Evolutionary conservation across 2,797 vertebrate genomes (phyloP).

Genomic region (Sebastes paucispinis): DNA sequence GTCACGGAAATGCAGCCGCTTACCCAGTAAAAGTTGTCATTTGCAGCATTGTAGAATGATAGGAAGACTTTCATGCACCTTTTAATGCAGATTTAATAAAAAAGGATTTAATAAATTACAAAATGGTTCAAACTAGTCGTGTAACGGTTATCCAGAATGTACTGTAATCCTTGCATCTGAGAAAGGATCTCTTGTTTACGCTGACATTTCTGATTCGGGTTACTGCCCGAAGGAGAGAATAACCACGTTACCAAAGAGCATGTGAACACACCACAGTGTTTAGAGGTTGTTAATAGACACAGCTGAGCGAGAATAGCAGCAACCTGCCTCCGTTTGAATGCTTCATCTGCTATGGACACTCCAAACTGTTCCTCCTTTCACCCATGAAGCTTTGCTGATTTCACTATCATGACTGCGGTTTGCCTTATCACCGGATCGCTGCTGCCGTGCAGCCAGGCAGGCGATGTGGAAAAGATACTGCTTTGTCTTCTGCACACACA

Average conservation of each 20-base stretch:
- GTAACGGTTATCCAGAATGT: not conserved
- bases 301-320: not conserved
- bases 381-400: constrained; percentile 28
- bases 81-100: not conserved
- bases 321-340: constrained; percentile 5
- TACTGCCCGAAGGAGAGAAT: not conserved
- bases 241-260: not conserved
- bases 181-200: not conserved
- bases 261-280: not conserved
- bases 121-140: not conserved
- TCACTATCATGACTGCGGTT: constrained; percentile 1
- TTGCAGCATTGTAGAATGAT: no score
- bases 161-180: not conserved
- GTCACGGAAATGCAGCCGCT: no score
- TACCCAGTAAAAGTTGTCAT: no score
- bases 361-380: not conserved
- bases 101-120: no score
- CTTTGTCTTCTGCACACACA: constrained; percentile 7
- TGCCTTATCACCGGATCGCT: constrained; percentile 25
- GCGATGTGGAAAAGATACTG: not conserved
- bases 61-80: no score
- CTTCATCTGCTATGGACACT: not conserved
- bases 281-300: not conserved
- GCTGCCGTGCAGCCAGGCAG: constrained; percentile 9
- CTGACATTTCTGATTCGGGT: not conserved